phyloP scores from a whole-genome alignment of 2,888 invertebrate species.

The Cremastinae sp. region DNA sequence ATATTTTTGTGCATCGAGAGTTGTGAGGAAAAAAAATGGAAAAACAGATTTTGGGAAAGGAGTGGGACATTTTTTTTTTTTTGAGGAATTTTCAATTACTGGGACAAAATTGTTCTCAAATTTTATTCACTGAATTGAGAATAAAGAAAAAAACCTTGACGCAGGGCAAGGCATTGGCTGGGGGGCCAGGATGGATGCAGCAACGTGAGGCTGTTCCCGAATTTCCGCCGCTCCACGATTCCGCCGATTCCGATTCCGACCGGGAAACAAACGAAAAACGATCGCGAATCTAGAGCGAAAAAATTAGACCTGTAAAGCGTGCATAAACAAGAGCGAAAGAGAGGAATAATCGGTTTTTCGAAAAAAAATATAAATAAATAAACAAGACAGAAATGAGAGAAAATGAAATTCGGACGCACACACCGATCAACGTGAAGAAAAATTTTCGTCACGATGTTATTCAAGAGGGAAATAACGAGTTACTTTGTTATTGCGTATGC shows the following conservation, averaged over 20 bases:
- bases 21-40: constrained; percentile 15
- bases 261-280: constrained; percentile 77
- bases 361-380: constrained; percentile 31
- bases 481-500: constrained; percentile 65
- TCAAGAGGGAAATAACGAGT: constrained; percentile 48
- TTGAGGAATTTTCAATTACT: constrained; percentile 23
- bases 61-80: constrained; percentile 1
- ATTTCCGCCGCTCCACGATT: constrained; percentile 79
- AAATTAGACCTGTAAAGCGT: constrained; percentile 18
- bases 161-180: constrained; percentile 79
- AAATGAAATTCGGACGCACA: constrained; percentile 59
- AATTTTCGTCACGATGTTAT: constrained; percentile 31
- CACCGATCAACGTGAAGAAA: constrained; percentile 54
- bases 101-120: constrained; percentile 60
- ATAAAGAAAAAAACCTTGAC: constrained; percentile 67
- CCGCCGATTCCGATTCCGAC: constrained; percentile 79
- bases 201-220: constrained; percentile 80
- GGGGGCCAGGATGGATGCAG: constrained; percentile 80
- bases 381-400: constrained; percentile 27
- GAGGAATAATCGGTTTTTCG: constrained; percentile 13
- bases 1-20: neutral
- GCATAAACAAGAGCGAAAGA: constrained; percentile 40
- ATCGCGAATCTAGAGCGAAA: constrained; percentile 75
- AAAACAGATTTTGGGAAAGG: neutral
- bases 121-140: neutral